Percentiles rank a stretch among this genome's conserved stretches.
Evolutionary conservation across 2,113 vertebrate species (phyloP).

Genomic region (Pluvialis apricaria): DNA sequence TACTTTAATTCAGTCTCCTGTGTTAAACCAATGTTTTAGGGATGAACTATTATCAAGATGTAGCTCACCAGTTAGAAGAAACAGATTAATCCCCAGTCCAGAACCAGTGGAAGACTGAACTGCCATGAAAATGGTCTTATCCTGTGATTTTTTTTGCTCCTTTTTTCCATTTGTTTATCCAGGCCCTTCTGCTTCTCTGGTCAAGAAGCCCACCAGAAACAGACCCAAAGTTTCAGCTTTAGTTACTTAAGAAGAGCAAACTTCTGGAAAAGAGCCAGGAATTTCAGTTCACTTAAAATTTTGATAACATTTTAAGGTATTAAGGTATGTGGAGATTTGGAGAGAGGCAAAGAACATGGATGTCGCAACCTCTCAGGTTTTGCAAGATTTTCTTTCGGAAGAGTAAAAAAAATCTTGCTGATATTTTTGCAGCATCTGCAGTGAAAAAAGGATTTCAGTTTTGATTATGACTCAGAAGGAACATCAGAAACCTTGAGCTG

Average conservation of each 20-base stretch:
- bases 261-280: not conserved
- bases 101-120: not conserved
- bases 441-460: not conserved
- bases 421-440: not conserved
- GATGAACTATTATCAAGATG: not conserved
- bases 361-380: not conserved
- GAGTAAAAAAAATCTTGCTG: not conserved
- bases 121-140: not conserved
- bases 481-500: not conserved
- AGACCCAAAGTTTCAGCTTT: not conserved
- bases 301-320: not conserved
- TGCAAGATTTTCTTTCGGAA: not conserved
- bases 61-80: not conserved
- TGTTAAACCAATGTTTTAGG: not conserved
- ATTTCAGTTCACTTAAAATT: not conserved
- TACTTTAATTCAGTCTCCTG: not conserved
- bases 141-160: not conserved
- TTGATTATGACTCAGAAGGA: not conserved
- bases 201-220: not conserved
- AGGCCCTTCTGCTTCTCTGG: not conserved
- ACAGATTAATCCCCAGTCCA: not conserved
- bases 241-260: not conserved
- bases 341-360: not conserved
- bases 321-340: not conserved
- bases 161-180: not conserved